These are phyloP conservation scores for Spheniscus mendiculus DNA, from an alignment of 2,113 vertebrate genomes.

Conservation along the genomic window DNA sequence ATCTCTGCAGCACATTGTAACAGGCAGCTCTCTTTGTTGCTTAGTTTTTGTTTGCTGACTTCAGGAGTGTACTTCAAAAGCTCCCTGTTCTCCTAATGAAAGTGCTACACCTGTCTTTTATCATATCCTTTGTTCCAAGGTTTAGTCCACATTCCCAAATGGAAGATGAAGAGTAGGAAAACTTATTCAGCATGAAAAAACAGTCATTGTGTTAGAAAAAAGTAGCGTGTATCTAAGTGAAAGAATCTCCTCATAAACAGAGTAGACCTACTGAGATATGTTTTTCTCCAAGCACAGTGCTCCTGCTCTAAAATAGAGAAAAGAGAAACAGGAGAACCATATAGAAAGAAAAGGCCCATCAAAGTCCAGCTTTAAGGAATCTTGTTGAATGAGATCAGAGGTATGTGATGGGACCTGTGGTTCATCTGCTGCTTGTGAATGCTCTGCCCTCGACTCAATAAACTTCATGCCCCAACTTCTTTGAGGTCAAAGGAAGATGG, in stretches of 20 bases:
- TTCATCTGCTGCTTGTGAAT: neutral
- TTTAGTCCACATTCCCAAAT: conserved; percentile 1
- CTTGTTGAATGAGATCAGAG: neutral
- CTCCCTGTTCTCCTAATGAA: neutral
- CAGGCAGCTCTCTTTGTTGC: neutral
- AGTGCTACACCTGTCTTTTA: neutral
- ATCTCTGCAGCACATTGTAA: neutral
- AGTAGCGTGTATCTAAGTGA: neutral
- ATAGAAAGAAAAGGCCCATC: neutral
- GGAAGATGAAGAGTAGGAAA: conserved; percentile 9
- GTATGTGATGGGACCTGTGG: neutral
- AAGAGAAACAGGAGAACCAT: neutral
- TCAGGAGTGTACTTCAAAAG: conserved; percentile 36
- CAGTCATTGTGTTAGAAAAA: neutral
- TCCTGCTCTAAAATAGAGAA: neutral
- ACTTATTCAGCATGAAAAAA: conserved; percentile 3
- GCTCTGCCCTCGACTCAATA: neutral
- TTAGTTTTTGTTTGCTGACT: conserved; percentile 30
- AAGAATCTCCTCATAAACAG: neutral
- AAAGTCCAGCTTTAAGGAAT: neutral
- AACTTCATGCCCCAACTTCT: neutral
- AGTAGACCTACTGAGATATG: neutral
- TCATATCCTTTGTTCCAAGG: neutral
- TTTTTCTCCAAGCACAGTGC: neutral
- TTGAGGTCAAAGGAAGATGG: neutral